Base-by-base conservation (phyloP, 2,113 vertebrate genomes). In the Cyrtonyx montezumae region DNA sequence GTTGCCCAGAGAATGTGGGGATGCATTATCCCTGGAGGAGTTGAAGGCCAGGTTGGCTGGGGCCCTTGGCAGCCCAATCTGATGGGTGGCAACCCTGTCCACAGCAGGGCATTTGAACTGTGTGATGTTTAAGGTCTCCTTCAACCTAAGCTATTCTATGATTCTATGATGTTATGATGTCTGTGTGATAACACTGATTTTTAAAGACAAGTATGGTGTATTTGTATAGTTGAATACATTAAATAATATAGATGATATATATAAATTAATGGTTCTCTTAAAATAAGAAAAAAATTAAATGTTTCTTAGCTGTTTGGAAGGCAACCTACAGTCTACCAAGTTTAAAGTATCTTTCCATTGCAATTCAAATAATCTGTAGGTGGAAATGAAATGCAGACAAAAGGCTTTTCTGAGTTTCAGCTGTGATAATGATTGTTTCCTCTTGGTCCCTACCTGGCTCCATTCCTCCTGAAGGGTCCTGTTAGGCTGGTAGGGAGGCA, bases 361-460 rank as follows among this genome's bases (percentile, higher is more conserved):
- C 25, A 62, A 15, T 71, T 79, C 9, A 0, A 0, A 16, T 36
- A 48, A 43, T 19, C 25, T 21, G 13, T 5, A 30, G 3, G 3
- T 9, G 46, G 67, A 75, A 42, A 5, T 36, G 11, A 16, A 13
- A 5, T 55, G 22, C 10, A 75, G 61, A 42, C 8, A 34, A 61
- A 37, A 0, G 5, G 37, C 15, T 84, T 74, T 61, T 74, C 45
- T 61, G 53, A 46, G 26, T 23, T 28, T 26, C 37, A 63, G 16
- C 19, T 46, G 30, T 61, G 45, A 5, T 34, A 73, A 30, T 0
- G 1, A 28, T 18, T 74, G 45, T 11, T 36, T 40, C 11, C 28
- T 12, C 13, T 14, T 63, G 30, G 20, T 46, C 18, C 26, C 59
- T 75, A 4, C 4, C 5, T 55, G 9, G 40, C 3, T 15, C 10